These are phyloP conservation scores for Melanotaenia boesemani DNA, from an alignment of 2,797 vertebrate species.

Conservation along the genomic window DNA sequence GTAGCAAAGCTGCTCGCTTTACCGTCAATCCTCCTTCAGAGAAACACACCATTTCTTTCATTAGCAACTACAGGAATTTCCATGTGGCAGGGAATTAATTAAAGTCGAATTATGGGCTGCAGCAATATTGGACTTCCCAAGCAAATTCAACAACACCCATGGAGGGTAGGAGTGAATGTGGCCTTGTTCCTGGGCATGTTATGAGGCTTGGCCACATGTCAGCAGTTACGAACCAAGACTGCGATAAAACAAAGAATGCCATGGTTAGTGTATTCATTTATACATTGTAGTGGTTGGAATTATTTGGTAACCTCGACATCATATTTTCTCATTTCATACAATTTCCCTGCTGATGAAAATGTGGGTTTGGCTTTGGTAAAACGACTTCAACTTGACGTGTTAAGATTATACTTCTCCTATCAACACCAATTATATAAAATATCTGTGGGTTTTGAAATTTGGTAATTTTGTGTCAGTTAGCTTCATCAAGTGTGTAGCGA, in stretches of 20 bases:
- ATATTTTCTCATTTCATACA: not conserved
- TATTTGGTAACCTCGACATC: not conserved
- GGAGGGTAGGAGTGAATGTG: conserved; percentile 58
- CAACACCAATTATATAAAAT: not conserved
- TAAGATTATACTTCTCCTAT: not conserved
- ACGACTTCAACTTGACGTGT: conserved; percentile 6
- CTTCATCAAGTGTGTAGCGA: not conserved
- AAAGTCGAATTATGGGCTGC: conserved; percentile 85
- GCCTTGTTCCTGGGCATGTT: conserved; percentile 47
- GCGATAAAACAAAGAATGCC: conserved; percentile 25
- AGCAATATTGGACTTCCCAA: conserved; percentile 69
- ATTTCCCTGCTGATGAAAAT: not conserved
- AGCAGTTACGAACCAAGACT: conserved; percentile 26
- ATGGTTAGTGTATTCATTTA: conserved; percentile 18
- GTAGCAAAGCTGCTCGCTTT: conserved; percentile 79
- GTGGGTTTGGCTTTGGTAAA: conserved; percentile 8
- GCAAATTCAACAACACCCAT: conserved; percentile 67
- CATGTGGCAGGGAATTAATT: conserved; percentile 84
- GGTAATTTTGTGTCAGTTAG: conserved; percentile 7
- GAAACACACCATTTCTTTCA: conserved; percentile 76
- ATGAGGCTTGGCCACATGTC: conserved; percentile 39
- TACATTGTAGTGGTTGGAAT: not conserved
- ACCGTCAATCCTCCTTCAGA: conserved; percentile 70
- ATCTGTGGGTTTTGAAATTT: not conserved
- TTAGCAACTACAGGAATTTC: conserved; percentile 78